Evolutionary conservation across 2,888 invertebrate species (phyloP).

Genomic region (Drosophila paranaensis): DNA sequence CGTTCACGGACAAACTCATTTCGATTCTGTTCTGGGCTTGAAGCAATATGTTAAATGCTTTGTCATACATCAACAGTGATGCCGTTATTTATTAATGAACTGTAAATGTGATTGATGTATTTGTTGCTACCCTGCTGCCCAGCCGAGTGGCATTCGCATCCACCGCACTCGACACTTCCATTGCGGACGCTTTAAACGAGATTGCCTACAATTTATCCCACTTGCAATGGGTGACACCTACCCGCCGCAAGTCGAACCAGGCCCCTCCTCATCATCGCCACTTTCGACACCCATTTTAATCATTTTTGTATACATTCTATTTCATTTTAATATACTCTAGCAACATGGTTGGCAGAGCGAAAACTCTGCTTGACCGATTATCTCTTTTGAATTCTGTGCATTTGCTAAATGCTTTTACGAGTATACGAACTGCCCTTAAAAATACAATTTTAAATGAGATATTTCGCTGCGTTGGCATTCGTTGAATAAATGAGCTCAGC

Average conservation of each 20-base stretch:
- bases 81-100: constrained; percentile 72
- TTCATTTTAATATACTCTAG: not conserved
- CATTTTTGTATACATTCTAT: not conserved
- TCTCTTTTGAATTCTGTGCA: constrained; percentile 1
- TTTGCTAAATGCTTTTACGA: not conserved
- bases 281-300: not conserved
- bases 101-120: constrained; percentile 76
- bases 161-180: constrained; percentile 57
- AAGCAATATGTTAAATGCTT: constrained; percentile 62
- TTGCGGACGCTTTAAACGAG: constrained; percentile 58
- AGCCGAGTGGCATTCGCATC: constrained; percentile 2
- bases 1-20: constrained; percentile 23
- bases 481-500: not conserved
- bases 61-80: constrained; percentile 73
- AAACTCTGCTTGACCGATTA: constrained; percentile 5
- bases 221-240: constrained; percentile 23
- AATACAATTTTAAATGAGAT: not conserved
- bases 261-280: not conserved
- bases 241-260: not conserved
- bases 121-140: constrained; percentile 13
- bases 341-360: not conserved
- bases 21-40: not conserved
- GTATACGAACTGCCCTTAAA: not conserved
- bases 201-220: constrained; percentile 63
- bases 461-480: not conserved